Base-by-base conservation (phyloP, 2,113 vertebrate genomes). In the Formicarius rufipectus region DNA sequence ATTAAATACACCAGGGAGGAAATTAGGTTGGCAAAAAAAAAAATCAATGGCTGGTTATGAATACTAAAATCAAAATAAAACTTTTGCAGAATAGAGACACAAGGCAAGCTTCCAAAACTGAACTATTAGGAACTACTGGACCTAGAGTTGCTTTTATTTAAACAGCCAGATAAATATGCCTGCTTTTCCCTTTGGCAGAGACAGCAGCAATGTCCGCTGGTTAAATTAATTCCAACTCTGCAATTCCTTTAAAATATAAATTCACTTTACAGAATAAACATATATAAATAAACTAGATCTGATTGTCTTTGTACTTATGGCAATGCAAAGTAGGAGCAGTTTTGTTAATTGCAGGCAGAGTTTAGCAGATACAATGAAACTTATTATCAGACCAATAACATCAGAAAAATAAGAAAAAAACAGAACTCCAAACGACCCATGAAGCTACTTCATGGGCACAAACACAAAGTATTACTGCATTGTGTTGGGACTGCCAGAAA, bases 21-120 rank as follows among this genome's bases (percentile, higher is more conserved):
- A 97, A 97, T 96, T 87, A 96, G 33, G 72, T 95, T 96, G 87
- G 81, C n/a, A n/a, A n/a, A n/a, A n/a, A n/a, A n/a, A 89, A 95
- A 95, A 96, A 96, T 94, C 95, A 97, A 96, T 96, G 73, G 55
- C 62, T 93, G 73, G 78, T 96, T 96, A 94, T 84, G 78, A 84
- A 84, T 75, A 91, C 82, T 78, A 90, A 96, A 94, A 93, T 84
- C 15, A 94, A 94, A 97, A 94, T 55, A 90, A 52, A 88, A 86
- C 67, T 97, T 96, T 91, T 60, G 47, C 47, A 50, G 33, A 89
- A 87, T 17, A 58, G 37, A 94, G 28, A 67, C 35, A 55, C 15
- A 22, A 86, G 58, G 64, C 95, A 95, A 82, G 10, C 31, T 90
- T 92, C 89, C 91, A 93, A 83, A 85, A 45, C 20, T 39, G 17